phyloP scores from a whole-genome alignment of 1,140 invertebrate species.

The Hypsibius dujardini region DNA sequence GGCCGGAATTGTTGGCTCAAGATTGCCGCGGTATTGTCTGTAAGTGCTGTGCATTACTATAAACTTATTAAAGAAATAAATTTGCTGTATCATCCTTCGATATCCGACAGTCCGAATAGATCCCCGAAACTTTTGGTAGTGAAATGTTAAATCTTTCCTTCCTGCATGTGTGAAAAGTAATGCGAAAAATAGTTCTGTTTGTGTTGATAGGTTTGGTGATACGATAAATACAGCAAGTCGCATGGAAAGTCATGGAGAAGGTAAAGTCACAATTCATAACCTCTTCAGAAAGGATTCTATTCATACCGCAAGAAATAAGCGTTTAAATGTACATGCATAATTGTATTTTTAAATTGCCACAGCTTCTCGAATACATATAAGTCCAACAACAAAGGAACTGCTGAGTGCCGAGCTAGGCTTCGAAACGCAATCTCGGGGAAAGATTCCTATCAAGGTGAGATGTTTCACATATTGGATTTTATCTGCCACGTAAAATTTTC shows the following conservation, averaged over 20 bases:
- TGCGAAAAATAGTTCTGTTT: neutral
- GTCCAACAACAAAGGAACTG: neutral
- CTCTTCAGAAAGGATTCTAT: too few relatives aligned
- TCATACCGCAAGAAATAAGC: too few relatives aligned
- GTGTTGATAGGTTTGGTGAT: constrained; percentile 8
- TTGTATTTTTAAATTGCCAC: too few relatives aligned
- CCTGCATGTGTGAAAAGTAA: too few relatives aligned
- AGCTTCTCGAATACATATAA: neutral
- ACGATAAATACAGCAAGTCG: neutral
- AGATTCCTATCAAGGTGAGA: constrained; percentile 7
- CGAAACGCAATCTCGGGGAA: neutral
- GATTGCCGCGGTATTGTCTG: constrained; percentile 3
- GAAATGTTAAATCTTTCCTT: too few relatives aligned
- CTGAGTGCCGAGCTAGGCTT: neutral
- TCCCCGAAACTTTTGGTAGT: too few relatives aligned
- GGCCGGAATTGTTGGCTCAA: neutral
- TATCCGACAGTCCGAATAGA: too few relatives aligned
- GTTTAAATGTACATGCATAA: too few relatives aligned
- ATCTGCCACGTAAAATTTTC: neutral
- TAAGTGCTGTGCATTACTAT: neutral
- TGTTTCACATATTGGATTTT: neutral
- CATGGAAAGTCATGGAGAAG: neutral
- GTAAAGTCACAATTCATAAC: too few relatives aligned
- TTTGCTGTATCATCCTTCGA: too few relatives aligned
- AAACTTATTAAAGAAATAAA: too few relatives aligned